Evolutionary conservation across 2,797 vertebrate species (phyloP), one percentile per base, ranked within the genome.

Genomic region (Euthynnus affinis): DNA sequence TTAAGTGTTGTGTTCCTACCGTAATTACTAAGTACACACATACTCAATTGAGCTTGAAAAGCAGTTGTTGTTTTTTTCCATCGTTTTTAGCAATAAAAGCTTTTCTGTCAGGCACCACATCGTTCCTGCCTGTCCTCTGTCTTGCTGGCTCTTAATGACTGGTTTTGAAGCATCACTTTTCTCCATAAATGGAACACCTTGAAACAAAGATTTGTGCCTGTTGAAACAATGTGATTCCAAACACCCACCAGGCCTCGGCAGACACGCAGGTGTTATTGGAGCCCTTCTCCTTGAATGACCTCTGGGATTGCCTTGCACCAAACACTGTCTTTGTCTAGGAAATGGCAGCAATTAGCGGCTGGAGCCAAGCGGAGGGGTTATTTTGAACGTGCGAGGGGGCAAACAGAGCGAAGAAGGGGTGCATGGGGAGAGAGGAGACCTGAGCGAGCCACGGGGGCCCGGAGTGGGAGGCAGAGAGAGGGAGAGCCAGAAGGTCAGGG

Each of bases 401-500:
- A 87, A 91, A 74, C 63, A 63, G 88, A 85, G 80, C 9, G 73
- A 64, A 78, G 83, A 83, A 78, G 78, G 74, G 77, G 88, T 15
- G 64, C 69, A 74, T 29, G 69, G 82, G 88, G 76, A 88, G 85
- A 85, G 74, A 49, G 74, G 76, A 77, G 85, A 80, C 82, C 82
- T 71, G 76, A 79, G 80, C 18, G 75, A 89, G 87, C 88, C 81
- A 77, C 77, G 27, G 91, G 90, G 83, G 86, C 89, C 88, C 46
- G 12, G 79, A 84, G 88, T 80, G 87, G 86, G 89, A 90, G 88
- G 87, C 83, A 86, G 78, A 75, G 81, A 86, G 82, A 88, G 74
- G 85, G 84, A 81, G 87, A 92, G 93, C 85, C 92, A 95, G 92
- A 95, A 95, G 95, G 95, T 95, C 95, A 95, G 91, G 90, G 94